A percentile compares a stretch with the other conserved stretches of the same genome.
Conservation (phyloP, 2,888 invertebrate genomes). For the Tigriopus californicus region DNA sequence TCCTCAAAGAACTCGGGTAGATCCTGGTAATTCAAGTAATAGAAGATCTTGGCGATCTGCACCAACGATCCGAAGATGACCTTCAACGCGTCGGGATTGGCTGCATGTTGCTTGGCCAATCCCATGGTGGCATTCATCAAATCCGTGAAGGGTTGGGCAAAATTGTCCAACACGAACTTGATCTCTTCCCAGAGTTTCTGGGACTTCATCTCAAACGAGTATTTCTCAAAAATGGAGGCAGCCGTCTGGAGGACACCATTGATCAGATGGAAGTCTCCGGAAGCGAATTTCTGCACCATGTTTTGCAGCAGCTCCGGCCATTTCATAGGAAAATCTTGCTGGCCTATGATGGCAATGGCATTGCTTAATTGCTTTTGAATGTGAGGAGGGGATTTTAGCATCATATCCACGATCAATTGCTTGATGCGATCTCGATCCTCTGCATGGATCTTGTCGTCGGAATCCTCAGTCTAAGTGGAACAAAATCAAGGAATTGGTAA, state of each 20-base stretch:
- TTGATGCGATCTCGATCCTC: constrained; percentile 64
- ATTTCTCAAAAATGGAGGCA: constrained; percentile 87
- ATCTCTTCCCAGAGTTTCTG: constrained; percentile 90
- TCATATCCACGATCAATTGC: constrained; percentile 64
- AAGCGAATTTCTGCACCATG: constrained; percentile 73
- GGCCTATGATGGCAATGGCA: constrained; percentile 88
- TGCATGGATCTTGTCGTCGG: constrained; percentile 53
- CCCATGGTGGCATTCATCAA: constrained; percentile 74
- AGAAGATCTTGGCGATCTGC: constrained; percentile 82
- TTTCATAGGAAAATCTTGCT: constrained; percentile 84
- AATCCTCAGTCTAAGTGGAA: constrained; percentile 38
- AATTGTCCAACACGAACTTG: constrained; percentile 77
- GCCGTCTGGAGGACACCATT: constrained; percentile 87
- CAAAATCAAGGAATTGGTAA: background rate
- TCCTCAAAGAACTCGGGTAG: constrained; percentile 98
- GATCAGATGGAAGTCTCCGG: constrained; percentile 78
- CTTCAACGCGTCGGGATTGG: constrained; percentile 57
- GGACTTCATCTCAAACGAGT: constrained; percentile 87
- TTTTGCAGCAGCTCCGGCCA: constrained; percentile 85
- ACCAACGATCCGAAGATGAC: constrained; percentile 74
- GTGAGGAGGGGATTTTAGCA: constrained; percentile 74
- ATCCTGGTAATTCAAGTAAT: constrained; percentile 91
- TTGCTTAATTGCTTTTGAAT: constrained; percentile 88
- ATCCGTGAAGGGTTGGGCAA: constrained; percentile 83
- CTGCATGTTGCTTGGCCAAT: constrained; percentile 52